phyloP scores from a whole-genome alignment of 2,113 vertebrate species.

The Prolemur simus region DNA sequence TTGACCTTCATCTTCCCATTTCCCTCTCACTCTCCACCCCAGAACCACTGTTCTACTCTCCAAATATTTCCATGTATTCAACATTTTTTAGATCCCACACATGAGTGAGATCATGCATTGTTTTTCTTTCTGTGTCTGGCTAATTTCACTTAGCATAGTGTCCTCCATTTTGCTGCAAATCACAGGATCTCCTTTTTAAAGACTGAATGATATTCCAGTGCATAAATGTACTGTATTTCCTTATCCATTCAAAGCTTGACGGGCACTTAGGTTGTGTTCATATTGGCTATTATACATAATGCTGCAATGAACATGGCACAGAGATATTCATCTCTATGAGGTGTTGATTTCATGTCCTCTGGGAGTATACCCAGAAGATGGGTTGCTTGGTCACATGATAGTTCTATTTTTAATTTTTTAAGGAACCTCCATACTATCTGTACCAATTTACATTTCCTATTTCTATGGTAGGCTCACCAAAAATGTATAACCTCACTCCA shows the following conservation, averaged over 20 bases:
- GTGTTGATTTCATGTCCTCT: background rate
- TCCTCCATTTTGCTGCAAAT: background rate
- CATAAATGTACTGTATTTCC: background rate
- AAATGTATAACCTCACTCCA: background rate
- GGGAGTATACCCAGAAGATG: background rate
- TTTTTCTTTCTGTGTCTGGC: background rate
- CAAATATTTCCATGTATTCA: background rate
- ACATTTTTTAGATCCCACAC: background rate
- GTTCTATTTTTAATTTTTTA: background rate
- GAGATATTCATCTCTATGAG: background rate
- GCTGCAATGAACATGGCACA: background rate
- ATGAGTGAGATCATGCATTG: background rate
- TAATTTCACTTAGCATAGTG: background rate
- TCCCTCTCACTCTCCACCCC: fast-evolving
- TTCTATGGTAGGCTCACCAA: background rate
- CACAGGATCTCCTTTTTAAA: background rate
- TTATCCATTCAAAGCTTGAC: background rate
- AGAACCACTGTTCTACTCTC: background rate
- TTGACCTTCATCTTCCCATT: background rate
- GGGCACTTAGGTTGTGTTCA: background rate
- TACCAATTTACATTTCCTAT: background rate
- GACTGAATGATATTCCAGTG: background rate
- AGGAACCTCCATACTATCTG: background rate
- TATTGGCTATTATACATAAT: background rate
- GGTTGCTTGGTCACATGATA: background rate